A percentile compares a stretch with the other conserved stretches of the same genome.
These are phyloP conservation scores for Spisula subtruncata DNA, from an alignment of 2,888 invertebrate species.

Conservation along the genomic window DNA sequence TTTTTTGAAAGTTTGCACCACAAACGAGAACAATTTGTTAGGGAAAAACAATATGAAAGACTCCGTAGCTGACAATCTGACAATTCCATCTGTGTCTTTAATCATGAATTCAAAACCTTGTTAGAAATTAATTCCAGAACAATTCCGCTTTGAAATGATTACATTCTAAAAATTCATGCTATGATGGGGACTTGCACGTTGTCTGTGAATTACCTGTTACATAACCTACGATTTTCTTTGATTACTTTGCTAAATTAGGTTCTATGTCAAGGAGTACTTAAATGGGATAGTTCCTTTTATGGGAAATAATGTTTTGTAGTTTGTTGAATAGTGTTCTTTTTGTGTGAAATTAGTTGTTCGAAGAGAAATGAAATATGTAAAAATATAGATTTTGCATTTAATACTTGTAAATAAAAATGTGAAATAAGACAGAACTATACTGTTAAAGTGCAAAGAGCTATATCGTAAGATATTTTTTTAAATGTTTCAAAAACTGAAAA, in stretches of 20 bases:
- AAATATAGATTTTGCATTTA: no score
- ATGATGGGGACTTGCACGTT: background rate
- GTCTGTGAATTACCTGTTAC: background rate
- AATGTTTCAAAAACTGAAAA: no score
- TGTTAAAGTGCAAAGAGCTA: no score
- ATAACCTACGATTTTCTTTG: background rate
- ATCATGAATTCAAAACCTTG: conserved; percentile 32
- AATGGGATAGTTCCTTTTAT: background rate
- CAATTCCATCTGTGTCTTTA: conserved; percentile 27
- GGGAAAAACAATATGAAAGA: background rate
- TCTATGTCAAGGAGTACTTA: background rate
- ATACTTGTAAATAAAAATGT: no score
- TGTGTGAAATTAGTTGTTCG: no score
- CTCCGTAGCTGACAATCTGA: conserved; percentile 20
- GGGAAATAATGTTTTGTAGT: background rate
- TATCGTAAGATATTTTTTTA: no score
- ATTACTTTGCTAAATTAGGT: background rate
- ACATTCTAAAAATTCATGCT: background rate
- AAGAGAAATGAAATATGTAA: no score
- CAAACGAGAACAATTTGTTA: conserved; percentile 22
- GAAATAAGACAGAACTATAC: no score
- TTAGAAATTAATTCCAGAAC: conserved; percentile 26
- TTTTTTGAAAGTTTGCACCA: conserved; percentile 1
- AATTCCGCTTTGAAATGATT: conserved; percentile 23
- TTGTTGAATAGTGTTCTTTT: background rate